Conservation (phyloP, 2,797 vertebrate species). For the Mormyrops boulengeri region DNA sequence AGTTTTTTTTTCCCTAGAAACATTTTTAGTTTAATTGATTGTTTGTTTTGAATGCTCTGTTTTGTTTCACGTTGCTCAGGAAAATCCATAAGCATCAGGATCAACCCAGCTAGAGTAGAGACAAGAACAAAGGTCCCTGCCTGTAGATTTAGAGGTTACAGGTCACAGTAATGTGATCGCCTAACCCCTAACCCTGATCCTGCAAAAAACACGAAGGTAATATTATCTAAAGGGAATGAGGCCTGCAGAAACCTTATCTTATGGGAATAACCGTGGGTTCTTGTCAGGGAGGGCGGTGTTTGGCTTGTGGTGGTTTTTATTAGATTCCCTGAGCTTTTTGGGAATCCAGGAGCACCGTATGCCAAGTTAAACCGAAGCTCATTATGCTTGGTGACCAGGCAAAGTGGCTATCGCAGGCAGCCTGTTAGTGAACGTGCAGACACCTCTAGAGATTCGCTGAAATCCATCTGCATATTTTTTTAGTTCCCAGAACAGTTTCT, state of each 20-base stretch:
- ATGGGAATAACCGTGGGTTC: background rate
- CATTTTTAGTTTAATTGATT: background rate
- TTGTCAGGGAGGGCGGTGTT: background rate
- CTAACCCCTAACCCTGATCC: background rate
- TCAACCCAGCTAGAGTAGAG: background rate
- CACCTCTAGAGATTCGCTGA: background rate
- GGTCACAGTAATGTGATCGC: background rate
- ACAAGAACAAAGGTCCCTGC: background rate
- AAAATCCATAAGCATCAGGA: background rate
- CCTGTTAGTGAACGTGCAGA: background rate
- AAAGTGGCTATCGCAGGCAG: background rate
- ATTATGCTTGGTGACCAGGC: background rate
- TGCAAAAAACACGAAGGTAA: background rate
- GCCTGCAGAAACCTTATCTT: background rate
- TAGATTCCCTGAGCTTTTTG: background rate
- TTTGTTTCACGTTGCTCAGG: background rate
- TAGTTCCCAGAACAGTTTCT: background rate
- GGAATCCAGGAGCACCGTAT: background rate
- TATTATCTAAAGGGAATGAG: background rate
- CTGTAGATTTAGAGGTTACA: background rate
- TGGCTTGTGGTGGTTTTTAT: background rate
- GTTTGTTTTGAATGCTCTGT: background rate
- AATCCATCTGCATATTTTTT: conserved; percentile 12
- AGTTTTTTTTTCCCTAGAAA: background rate
- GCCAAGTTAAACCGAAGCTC: background rate